phyloP scores from a whole-genome alignment of 2,888 invertebrate species.

The Tupiocoris notatus region DNA sequence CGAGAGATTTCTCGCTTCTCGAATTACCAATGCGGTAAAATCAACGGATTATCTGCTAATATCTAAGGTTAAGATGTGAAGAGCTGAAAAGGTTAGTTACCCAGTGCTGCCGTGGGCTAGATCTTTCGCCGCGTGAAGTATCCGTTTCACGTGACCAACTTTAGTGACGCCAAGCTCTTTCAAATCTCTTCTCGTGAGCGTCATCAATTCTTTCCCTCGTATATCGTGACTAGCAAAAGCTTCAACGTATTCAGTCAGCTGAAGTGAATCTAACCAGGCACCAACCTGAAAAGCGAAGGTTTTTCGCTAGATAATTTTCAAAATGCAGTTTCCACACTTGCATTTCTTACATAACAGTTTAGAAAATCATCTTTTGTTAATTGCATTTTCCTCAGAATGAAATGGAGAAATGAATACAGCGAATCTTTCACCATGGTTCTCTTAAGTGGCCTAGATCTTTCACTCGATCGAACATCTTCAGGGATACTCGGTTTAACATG shows the following conservation, averaged over 20 bases:
- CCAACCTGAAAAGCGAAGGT: conserved; percentile 57
- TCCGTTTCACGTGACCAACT: conserved; percentile 93
- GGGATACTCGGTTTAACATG: too few species aligned
- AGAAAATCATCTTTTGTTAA: too few species aligned
- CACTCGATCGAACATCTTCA: too few species aligned
- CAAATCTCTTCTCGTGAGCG: conserved; percentile 79
- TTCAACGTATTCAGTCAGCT: conserved; percentile 87
- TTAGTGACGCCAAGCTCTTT: conserved; percentile 91
- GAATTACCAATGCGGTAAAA: not conserved
- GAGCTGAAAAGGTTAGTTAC: conserved; percentile 7
- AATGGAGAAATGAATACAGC: too few species aligned
- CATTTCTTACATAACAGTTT: too few species aligned
- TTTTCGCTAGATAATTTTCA: too few species aligned
- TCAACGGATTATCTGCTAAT: not conserved
- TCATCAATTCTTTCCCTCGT: conserved; percentile 82
- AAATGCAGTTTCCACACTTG: too few species aligned
- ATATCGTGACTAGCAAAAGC: conserved; percentile 89
- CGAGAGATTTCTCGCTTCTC: not conserved
- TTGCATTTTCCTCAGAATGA: too few species aligned
- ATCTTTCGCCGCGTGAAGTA: conserved; percentile 89
- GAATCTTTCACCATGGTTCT: too few species aligned
- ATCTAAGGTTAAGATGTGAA: not conserved
- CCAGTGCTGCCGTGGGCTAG: conserved; percentile 53
- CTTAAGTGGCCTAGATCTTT: too few species aligned
- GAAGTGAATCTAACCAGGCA: conserved; percentile 83